These are phyloP conservation scores for Eubucco bourcierii DNA, from an alignment of 2,113 vertebrate species.

Conservation along the genomic window DNA sequence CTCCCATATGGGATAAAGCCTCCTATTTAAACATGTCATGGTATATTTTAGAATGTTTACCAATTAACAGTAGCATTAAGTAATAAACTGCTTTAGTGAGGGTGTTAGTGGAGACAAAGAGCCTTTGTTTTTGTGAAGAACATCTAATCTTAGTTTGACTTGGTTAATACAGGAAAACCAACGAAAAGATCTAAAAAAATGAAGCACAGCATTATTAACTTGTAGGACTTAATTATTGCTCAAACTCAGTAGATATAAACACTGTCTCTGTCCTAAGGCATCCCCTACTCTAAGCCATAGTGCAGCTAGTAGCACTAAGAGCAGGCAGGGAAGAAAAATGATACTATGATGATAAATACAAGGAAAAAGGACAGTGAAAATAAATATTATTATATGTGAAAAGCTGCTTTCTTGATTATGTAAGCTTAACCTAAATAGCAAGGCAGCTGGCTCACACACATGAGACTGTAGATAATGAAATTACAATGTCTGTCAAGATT, in stretches of 20 bases:
- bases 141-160: not conserved
- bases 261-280: not conserved
- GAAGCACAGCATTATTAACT: not conserved
- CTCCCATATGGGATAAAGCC: conserved; percentile 32
- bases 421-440: not conserved
- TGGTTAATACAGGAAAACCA: not conserved
- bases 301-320: not conserved
- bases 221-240: not conserved
- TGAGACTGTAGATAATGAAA: not conserved
- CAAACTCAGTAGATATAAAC: not conserved
- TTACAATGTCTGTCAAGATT: conserved; percentile 9
- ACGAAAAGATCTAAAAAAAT: not conserved
- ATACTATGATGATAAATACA: conserved; percentile 1
- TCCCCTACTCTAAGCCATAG: not conserved
- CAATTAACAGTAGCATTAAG: conserved; percentile 31
- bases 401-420: not conserved
- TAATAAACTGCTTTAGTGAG: not conserved
- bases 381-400: not conserved
- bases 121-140: not conserved
- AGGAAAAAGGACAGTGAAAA: not conserved
- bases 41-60: conserved; percentile 23
- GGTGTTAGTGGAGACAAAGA: not conserved
- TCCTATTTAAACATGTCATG: conserved; percentile 37
- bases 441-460: not conserved
- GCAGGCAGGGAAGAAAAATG: not conserved